Conservation (phyloP, 2,888 invertebrate species). For the Volucella inanis region DNA sequence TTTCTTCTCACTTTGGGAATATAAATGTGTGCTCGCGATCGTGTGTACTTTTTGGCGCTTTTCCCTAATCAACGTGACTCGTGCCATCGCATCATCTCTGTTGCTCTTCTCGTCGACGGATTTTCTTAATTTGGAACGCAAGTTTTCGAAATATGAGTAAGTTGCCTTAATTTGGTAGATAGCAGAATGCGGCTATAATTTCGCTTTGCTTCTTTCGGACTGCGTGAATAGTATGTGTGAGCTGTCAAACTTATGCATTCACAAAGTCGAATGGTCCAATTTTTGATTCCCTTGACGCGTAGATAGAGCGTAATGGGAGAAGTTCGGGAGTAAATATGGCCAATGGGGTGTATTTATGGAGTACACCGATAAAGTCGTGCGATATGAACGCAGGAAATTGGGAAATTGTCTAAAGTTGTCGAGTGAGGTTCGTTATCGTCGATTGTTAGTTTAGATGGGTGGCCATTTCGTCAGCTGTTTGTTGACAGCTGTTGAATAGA, state of each 20-base stretch:
- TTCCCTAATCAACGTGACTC: not conserved
- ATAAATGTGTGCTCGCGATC: not conserved
- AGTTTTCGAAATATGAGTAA: constrained; percentile 87
- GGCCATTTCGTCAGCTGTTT: constrained; percentile 48
- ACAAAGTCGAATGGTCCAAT: constrained; percentile 18
- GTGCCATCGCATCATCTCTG: not conserved
- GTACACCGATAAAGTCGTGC: constrained; percentile 18
- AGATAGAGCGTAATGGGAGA: constrained; percentile 39
- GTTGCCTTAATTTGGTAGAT: constrained; percentile 87
- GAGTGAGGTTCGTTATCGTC: not conserved
- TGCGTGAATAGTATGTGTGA: constrained; percentile 5
- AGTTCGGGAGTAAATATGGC: constrained; percentile 8
- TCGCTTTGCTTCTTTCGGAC: constrained; percentile 37
- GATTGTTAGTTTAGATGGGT: constrained; percentile 42
- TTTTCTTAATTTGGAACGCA: constrained; percentile 86
- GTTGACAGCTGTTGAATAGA: constrained; percentile 27
- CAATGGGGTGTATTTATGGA: constrained; percentile 54
- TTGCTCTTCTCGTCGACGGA: constrained; percentile 74
- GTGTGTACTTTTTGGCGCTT: constrained; percentile 38
- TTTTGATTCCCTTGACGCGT: constrained; percentile 4
- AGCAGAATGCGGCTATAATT: constrained; percentile 71
- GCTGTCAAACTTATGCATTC: too few species aligned
- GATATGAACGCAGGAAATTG: constrained; percentile 25
- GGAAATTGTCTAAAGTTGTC: constrained; percentile 41
- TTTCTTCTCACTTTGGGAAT: constrained; percentile 58